Evolutionary conservation across 2,113 vertebrate genomes (phyloP), one percentile per base, ranked within the genome.

Genomic region (Lanius collurio): DNA sequence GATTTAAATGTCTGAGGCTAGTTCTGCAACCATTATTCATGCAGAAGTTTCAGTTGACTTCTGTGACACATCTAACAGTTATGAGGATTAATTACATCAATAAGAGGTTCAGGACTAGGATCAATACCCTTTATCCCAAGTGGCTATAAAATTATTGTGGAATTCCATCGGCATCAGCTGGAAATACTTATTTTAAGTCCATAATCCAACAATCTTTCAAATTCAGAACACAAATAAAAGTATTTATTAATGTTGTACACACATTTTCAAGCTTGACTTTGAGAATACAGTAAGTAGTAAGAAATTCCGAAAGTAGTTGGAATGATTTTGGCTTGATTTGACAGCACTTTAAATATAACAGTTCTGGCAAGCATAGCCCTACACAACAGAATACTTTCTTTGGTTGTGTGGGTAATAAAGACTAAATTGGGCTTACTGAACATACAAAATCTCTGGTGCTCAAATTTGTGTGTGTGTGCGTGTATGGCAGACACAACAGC

Each of bases 191-290:
- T 37, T 93, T 91, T 57, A 90, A 89, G 71, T 55, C 42, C 70
- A 78, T 69, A 94, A 89, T 87, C 87, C 81, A 90, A 89, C 28
- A 85, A 52, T 63, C 47, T 49, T 83, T 92, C 76, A 90, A 69
- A 74, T 68, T 74, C 49, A 81, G 55, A 89, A 85, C 33, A 82
- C 83, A 90, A 94, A 68, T 27, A 49, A 62, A 87, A 91, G 37
- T 57, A 90, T 70, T 85, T 85, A 63, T 68, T 63, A 74, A 86
- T 53, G 31, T 59, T 52, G 9, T 35, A 71, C 11, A 47, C 17
- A 69, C 0, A 2, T 79, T 86, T 83, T 63, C 63, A 91, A 65
- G 17, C 15, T 52, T 67, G 35, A 88, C 15, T 56, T 83, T 44
- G 39, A 55, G 31, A 89, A 35, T 27, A 47, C 93, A 87, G 35